Conservation (phyloP, 2,888 invertebrate genomes). For the Netelia virgata region DNA sequence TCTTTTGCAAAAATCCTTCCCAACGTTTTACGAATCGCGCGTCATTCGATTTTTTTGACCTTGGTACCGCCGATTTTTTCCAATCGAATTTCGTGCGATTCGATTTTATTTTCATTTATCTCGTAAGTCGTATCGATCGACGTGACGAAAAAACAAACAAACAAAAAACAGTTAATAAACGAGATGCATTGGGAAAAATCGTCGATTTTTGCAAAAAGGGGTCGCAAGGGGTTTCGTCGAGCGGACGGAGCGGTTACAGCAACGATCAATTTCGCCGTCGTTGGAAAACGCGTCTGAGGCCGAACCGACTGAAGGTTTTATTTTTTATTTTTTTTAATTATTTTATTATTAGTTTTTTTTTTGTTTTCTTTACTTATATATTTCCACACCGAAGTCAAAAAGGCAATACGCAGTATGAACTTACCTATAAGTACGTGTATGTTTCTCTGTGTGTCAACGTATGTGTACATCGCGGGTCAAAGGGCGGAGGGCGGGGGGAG, state of each 20-base stretch:
- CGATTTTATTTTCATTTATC: slow-evolving; percentile 10
- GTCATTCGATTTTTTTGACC: not conserved
- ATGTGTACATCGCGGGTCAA: slow-evolving; percentile 77
- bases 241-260: not conserved
- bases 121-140: slow-evolving; percentile 2
- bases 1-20: slow-evolving; percentile 53
- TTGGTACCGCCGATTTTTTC: too few species aligned
- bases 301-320: slow-evolving; percentile 77
- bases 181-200: not conserved
- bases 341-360: slow-evolving; percentile 35
- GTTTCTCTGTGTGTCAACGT: slow-evolving; percentile 78
- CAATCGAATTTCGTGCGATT: slow-evolving; percentile 16
- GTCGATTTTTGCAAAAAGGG: slow-evolving; percentile 46
- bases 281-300: slow-evolving; percentile 66
- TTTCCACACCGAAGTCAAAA: slow-evolving; percentile 85
- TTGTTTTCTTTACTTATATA: slow-evolving; percentile 73
- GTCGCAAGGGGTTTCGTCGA: too few species aligned
- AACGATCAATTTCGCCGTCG: slow-evolving; percentile 62
- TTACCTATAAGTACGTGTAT: slow-evolving; percentile 83
- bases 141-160: not conserved
- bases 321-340: slow-evolving; percentile 43
- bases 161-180: not conserved
- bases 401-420: slow-evolving; percentile 85
- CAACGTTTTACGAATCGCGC: not conserved
- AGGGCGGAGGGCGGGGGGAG: slow-evolving; percentile 63